Conservation (phyloP, 2,797 vertebrate genomes). For the Phrynocephalus forsythii region DNA sequence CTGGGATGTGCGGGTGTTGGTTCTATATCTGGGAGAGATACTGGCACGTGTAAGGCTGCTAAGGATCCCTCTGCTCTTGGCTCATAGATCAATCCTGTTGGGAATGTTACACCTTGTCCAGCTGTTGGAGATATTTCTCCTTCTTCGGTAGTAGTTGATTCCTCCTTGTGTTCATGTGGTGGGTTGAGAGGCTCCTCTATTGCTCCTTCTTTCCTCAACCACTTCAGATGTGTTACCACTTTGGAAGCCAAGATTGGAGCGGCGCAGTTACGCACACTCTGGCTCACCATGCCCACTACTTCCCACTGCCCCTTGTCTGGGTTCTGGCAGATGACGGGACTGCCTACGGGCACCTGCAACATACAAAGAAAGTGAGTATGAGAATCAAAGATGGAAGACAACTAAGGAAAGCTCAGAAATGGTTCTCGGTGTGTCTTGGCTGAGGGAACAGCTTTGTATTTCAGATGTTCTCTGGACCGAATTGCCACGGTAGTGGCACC, state of each 20-base stretch:
- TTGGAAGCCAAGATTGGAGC: conserved; percentile 29
- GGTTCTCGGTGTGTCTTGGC: neutral
- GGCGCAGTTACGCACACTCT: conserved; percentile 2
- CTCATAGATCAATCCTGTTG: neutral
- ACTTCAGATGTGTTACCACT: neutral
- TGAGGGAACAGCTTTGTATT: neutral
- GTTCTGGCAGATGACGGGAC: conserved; percentile 27
- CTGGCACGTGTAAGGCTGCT: neutral
- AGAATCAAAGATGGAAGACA: neutral
- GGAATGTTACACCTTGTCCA: neutral
- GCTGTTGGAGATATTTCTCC: neutral
- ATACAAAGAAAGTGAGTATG: neutral
- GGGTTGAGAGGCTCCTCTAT: neutral
- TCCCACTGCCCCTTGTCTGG: conserved; percentile 7
- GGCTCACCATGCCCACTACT: conserved; percentile 1
- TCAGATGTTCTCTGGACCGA: neutral
- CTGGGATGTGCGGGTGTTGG: neutral
- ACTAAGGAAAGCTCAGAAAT: neutral
- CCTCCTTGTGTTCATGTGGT: neutral
- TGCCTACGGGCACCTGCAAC: conserved; percentile 27
- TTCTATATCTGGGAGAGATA: neutral
- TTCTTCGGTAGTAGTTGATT: neutral
- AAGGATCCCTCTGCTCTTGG: neutral
- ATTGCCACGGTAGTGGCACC: no score
- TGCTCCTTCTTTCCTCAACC: conserved; percentile 3